Percentiles rank a stretch among this genome's conserved stretches.
phyloP scores from a whole-genome alignment of 2,888 invertebrate genomes.

The Pardosa pseudoannulata region DNA sequence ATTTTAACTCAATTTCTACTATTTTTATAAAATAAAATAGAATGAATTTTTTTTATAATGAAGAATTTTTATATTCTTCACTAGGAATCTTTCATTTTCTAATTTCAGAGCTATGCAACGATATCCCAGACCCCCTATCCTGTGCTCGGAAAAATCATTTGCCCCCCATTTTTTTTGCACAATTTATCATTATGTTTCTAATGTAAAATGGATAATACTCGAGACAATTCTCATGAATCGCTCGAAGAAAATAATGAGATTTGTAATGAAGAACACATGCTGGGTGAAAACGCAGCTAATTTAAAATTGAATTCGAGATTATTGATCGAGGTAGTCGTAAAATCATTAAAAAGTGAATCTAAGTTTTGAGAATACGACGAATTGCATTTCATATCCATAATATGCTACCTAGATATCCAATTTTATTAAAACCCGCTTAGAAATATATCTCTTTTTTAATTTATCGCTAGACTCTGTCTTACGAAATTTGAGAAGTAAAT shows the following conservation, averaged over 20 bases:
- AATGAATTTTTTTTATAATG: too few species aligned
- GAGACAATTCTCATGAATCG: background rate
- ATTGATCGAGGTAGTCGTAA: background rate
- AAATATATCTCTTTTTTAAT: too few species aligned
- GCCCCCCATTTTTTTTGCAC: background rate
- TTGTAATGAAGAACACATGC: slow-evolving; percentile 14
- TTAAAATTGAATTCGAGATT: slow-evolving; percentile 13
- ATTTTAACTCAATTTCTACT: too few species aligned
- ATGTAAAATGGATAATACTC: background rate
- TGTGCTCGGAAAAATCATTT: background rate
- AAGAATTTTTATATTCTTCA: too few species aligned
- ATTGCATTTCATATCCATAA: background rate
- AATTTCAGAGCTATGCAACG: too few species aligned
- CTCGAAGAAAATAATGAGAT: slow-evolving; percentile 4
- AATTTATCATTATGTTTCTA: background rate
- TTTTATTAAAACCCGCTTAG: too few species aligned
- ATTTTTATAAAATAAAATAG: too few species aligned
- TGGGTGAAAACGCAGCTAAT: slow-evolving; percentile 4
- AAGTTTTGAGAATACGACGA: background rate
- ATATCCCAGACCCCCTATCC: too few species aligned
- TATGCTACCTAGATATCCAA: too few species aligned
- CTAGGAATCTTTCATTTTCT: too few species aligned
- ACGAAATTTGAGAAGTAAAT: too few species aligned
- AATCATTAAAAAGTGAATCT: slow-evolving; percentile 10
- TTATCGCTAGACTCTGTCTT: too few species aligned